These are phyloP conservation scores for Falco berigora DNA, from an alignment of 2,797 vertebrate genomes.

Conservation along the genomic window DNA sequence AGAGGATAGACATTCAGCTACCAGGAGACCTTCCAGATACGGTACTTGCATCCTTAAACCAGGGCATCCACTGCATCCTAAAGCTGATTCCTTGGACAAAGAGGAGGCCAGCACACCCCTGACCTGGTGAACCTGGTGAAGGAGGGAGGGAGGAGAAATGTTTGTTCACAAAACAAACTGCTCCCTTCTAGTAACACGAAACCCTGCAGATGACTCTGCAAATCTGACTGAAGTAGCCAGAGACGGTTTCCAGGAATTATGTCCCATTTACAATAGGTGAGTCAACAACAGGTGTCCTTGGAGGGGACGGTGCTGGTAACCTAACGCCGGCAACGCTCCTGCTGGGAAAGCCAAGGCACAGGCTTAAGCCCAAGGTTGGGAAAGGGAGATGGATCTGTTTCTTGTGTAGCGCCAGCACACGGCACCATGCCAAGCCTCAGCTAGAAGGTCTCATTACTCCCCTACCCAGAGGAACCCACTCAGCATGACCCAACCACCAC, in stretches of 20 bases:
- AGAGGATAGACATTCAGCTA: not conserved
- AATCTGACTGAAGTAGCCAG: not conserved
- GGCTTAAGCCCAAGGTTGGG: not conserved
- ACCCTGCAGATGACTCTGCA: not conserved
- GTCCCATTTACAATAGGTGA: not conserved
- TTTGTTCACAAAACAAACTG: slow-evolving; percentile 47
- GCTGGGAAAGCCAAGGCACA: not conserved
- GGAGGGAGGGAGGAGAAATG: slow-evolving; percentile 10
- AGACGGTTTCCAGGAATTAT: slow-evolving; percentile 24
- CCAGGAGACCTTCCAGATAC: not conserved
- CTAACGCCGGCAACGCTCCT: not conserved
- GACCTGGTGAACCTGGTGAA: not conserved
- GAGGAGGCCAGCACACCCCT: not conserved
- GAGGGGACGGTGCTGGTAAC: not conserved
- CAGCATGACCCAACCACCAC: not conserved
- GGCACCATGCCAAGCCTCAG: not conserved
- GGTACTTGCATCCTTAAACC: not conserved
- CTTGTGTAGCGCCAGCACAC: not conserved
- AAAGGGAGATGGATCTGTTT: not conserved
- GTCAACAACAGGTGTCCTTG: slow-evolving; percentile 42
- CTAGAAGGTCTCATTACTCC: not conserved
- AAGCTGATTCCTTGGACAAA: not conserved
- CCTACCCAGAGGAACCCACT: not conserved
- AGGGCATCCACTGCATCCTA: not conserved
- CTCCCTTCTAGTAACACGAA: not conserved